These are phyloP conservation scores for Pangasius mekongensis DNA, from an alignment of 2,797 vertebrate species.

Conservation along the genomic window DNA sequence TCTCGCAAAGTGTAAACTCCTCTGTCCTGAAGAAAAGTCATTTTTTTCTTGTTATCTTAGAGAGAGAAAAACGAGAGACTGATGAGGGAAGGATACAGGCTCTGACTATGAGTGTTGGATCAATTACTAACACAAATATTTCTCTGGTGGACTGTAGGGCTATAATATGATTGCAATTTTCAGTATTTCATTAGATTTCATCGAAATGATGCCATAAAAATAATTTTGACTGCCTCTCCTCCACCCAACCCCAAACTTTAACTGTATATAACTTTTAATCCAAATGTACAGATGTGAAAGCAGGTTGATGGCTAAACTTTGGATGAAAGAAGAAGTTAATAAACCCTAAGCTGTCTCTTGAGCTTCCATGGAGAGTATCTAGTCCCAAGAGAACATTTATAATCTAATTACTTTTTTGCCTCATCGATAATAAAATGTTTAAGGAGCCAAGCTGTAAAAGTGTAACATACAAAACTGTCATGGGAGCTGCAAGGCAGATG, in stretches of 20 bases:
- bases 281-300: neutral
- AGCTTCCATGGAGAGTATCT: conserved; percentile 32
- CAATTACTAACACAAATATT: neutral
- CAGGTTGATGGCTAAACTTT: conserved; percentile 44
- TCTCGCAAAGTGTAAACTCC: no score
- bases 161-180: no score
- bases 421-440: conserved; percentile 55
- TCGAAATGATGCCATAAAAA: neutral
- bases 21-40: neutral
- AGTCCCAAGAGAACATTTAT: conserved; percentile 51
- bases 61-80: neutral
- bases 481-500: conserved; percentile 43
- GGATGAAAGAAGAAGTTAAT: conserved; percentile 35
- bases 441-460: conserved; percentile 37
- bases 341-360: conserved; percentile 43
- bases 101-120: neutral
- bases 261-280: neutral
- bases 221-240: neutral
- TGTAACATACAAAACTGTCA: conserved; percentile 21
- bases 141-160: neutral
- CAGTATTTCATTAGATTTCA: neutral
- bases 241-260: neutral
- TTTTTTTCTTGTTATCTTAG: neutral
- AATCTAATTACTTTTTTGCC: conserved; percentile 48
- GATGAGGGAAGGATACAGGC: neutral